Evolutionary conservation across 2,113 vertebrate genomes (phyloP).

Genomic region (Zosterops hypoxanthus): DNA sequence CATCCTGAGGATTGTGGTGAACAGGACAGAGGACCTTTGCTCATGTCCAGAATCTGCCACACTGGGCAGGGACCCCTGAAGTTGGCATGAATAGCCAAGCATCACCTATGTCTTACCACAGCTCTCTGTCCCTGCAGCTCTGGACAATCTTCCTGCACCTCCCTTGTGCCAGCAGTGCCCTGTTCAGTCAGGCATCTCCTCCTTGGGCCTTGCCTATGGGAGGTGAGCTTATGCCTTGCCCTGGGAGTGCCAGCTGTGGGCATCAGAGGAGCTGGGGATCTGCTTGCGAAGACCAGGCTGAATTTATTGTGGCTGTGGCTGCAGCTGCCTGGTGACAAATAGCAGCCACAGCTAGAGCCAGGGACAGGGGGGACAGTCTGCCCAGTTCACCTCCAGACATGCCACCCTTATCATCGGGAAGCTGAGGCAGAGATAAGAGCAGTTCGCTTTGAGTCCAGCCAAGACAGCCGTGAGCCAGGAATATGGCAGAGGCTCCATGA

Average conservation of each 20-base stretch:
- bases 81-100: accelerated
- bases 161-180: neutral
- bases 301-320: neutral
- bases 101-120: neutral
- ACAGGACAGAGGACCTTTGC: neutral
- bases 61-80: neutral
- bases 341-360: neutral
- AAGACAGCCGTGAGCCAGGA: neutral
- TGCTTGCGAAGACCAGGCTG: neutral
- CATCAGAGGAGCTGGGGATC: neutral
- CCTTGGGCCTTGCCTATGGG: accelerated
- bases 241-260: neutral
- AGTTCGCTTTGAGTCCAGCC: neutral
- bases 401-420: neutral
- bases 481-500: neutral
- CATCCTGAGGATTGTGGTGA: neutral
- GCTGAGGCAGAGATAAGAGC: constrained; percentile 35
- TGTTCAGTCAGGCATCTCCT: neutral
- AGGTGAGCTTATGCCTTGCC: neutral
- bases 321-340: neutral
- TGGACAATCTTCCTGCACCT: neutral
- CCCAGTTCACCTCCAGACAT: neutral
- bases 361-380: neutral
- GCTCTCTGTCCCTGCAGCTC: neutral
- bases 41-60: neutral